Base-by-base conservation (phyloP, 1,140 invertebrate genomes). In the Pseudomyrmex pallidus region DNA sequence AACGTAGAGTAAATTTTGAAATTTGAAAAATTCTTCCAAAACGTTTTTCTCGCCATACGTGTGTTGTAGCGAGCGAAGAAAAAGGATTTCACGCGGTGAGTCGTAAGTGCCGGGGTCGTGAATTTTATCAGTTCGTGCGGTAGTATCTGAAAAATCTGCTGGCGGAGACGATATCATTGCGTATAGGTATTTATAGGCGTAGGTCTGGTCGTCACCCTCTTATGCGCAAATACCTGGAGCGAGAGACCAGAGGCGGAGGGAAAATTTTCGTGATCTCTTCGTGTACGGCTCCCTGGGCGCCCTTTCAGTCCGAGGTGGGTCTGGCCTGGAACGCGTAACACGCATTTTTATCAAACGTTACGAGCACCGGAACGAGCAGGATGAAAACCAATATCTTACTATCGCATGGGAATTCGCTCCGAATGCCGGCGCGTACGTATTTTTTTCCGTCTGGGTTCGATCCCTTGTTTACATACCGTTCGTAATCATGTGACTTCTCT, bases 331-430 rank as follows among this genome's bases (percentile, higher is more conserved):
- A 91, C 92, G 93, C 93, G 92, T 94, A 94, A 94, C 93, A 93
- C 92, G 92, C 93, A 93, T 94, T 94, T 94, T 94, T 94, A 94
- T 94, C 93, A 94, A 94, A 94, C 92, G 93, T 94, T 94, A 94
- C 92, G 93, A 93, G 91, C 90, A 86, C 88, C 91, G 91, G 90
- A 94, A 94, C 92, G 92, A 93, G 90, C 91, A 88, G 91, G 91
- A 93, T 94, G 93, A 94, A 94, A 94, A 94, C 92, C 93, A 94
- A 94, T 94, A 94, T 93, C 92, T 94, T 92, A 92, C 90, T 83
- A 77, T 87, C 93, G 74, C 90, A 87, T 88, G 92, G 91, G 93
- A 92, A 92, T 94, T 91, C 89, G 80, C 62, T 59, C 59, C 64
- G 35, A 74, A 67, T 54, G 63, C 66, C 25, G 20, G 50, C 82